Evolutionary conservation across 2,797 vertebrate genomes (phyloP), one percentile per base, ranked within the genome.

Genomic region (Dallia pectoralis): DNA sequence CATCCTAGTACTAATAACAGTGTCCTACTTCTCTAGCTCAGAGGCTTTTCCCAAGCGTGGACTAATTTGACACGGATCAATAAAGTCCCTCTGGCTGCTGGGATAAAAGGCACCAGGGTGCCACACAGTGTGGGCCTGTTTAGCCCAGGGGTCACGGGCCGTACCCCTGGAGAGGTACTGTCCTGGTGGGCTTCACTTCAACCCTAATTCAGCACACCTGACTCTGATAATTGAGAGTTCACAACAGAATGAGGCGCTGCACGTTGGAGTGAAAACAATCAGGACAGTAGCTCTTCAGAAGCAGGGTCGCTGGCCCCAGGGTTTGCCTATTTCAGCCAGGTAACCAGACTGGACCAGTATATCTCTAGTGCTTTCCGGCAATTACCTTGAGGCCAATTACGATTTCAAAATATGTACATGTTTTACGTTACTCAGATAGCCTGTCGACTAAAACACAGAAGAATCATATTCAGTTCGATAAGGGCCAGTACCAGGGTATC

Each of bases 11-110:
- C 79, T 85, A 84, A 88, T 80, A 82, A 87, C 87, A 87, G 75
- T 91, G 92, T 91, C 87, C 90, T 89, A 87, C 87, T 90, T 91
- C 88, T 84, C 80, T 85, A 83, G 90, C 87, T 90, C 81, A 79
- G 76, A 90, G 91, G 89, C 85, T 82, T 90, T 88, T 88, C 87
- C 87, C 84, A 84, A 88, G 84, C 83, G 87, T 89, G 82, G 87
- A 87, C 85, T 78, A 77, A 90, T 89, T 81, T 87, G 86, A 83
- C 85, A 86, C 80, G 61, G 84, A 92, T 94, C 91, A 91, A 92
- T 93, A 92, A 44, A 83, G 79, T 76, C 74, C 56, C 85, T 74
- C 40, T 18, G 36, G 70, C 69, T n/a, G 51, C 32, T 29, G 19
- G 33, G 16, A 61, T 25, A 18, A 36, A 29, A 53, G 44, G 49